A percentile compares a stretch with the other conserved stretches of the same genome.
phyloP scores from a whole-genome alignment of 2,888 invertebrate genomes.

The Tortricodes alternella region DNA sequence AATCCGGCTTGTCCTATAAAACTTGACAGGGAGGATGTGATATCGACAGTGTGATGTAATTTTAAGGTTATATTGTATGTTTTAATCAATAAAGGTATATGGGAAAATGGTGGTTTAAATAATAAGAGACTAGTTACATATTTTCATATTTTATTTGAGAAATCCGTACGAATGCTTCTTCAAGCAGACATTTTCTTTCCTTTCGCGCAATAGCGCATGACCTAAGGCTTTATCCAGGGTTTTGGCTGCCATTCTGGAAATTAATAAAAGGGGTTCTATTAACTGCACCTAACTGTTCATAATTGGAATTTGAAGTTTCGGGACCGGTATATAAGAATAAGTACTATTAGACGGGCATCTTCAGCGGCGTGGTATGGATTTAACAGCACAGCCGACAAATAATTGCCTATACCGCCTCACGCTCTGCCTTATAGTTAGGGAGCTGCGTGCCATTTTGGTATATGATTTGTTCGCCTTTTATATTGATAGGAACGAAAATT shows the following conservation, averaged over 20 bases:
- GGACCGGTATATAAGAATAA: no score
- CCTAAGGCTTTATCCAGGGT: slow-evolving; percentile 87
- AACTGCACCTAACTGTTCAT: no score
- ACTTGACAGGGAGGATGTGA: slow-evolving; percentile 21
- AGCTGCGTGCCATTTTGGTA: no score
- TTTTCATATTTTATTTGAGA: slow-evolving; percentile 68
- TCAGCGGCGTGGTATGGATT: no score
- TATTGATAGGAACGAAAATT: no score
- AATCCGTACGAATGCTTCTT: slow-evolving; percentile 81
- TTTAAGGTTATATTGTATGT: slow-evolving; percentile 12
- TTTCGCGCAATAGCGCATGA: slow-evolving; percentile 84
- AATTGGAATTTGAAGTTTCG: no score
- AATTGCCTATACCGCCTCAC: no score
- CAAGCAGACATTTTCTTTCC: slow-evolving; percentile 53
- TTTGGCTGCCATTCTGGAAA: slow-evolving; percentile 80
- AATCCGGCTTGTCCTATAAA: slow-evolving; percentile 7
- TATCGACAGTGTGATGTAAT: slow-evolving; percentile 21
- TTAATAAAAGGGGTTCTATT: slow-evolving; percentile 33
- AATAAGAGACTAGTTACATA: slow-evolving; percentile 29
- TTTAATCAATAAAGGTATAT: slow-evolving; percentile 32
- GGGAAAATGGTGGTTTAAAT: slow-evolving; percentile 34
- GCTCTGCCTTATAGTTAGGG: no score
- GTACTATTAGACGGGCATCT: no score
- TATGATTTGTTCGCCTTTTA: no score
- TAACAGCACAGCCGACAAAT: no score